These are phyloP conservation scores for Neopelma chrysocephalum DNA, from an alignment of 2,797 vertebrate genomes.

Conservation along the genomic window DNA sequence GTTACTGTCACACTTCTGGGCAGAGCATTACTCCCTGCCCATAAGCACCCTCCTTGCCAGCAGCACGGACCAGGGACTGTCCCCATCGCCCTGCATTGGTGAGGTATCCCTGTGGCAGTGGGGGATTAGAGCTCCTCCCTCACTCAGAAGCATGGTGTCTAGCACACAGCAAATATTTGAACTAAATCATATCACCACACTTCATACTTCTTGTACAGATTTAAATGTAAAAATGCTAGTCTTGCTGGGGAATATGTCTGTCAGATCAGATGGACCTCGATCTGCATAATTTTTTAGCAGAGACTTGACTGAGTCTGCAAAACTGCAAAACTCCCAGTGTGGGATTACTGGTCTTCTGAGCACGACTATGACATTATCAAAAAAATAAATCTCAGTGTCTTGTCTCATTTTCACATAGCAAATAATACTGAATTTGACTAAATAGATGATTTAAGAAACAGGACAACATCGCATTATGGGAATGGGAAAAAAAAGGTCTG, in stretches of 20 bases:
- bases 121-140: background rate
- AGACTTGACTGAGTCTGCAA: background rate
- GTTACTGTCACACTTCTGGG: background rate
- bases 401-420: background rate
- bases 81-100: fast-evolving
- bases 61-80: background rate
- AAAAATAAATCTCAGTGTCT: background rate
- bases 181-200: background rate
- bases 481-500: background rate
- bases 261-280: background rate
- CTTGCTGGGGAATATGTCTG: background rate
- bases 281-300: background rate
- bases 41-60: fast-evolving
- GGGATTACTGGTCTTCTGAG: background rate
- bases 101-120: fast-evolving
- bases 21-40: background rate
- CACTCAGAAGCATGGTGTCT: background rate
- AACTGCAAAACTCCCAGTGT: background rate
- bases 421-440: background rate
- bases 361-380: background rate
- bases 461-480: background rate
- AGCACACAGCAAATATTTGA: background rate
- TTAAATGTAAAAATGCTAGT: background rate
- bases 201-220: background rate
- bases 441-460: background rate